These are phyloP conservation scores for Moxostoma hubbsi DNA, from an alignment of 2,797 vertebrate species.

Conservation along the genomic window DNA sequence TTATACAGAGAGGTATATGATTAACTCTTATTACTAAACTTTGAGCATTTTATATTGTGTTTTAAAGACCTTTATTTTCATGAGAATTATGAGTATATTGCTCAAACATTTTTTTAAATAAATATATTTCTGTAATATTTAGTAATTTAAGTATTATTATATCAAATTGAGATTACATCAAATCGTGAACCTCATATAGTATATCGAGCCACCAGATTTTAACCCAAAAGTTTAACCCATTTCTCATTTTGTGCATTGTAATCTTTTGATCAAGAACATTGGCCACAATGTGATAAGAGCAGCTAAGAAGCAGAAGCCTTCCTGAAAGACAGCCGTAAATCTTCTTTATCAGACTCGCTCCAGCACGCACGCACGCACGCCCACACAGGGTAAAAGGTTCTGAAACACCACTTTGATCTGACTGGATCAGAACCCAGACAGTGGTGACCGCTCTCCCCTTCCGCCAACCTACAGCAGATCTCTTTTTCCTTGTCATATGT, in stretches of 20 bases:
- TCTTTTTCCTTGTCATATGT: conserved; percentile 3
- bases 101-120: too few relatives aligned
- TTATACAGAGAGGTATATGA: too few relatives aligned
- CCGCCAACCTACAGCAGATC: conserved; percentile 41
- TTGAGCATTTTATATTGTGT: too few relatives aligned
- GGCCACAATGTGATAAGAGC: conserved; percentile 48
- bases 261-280: conserved; percentile 53
- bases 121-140: too few relatives aligned
- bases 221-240: conserved; percentile 31
- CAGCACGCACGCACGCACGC: neutral
- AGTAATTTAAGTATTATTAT: too few relatives aligned
- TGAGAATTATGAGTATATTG: too few relatives aligned
- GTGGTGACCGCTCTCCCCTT: conserved; percentile 42
- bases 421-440: conserved; percentile 53
- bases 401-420: conserved; percentile 55
- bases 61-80: too few relatives aligned
- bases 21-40: too few relatives aligned
- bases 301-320: conserved; percentile 54
- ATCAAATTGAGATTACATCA: too few relatives aligned
- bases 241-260: conserved; percentile 45
- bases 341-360: conserved; percentile 42
- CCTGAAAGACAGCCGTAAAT: conserved; percentile 52
- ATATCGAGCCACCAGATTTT: conserved; percentile 6
- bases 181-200: too few relatives aligned
- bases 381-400: conserved; percentile 27